Conservation (phyloP, 1,140 invertebrate species). For the Penaeus chinensis region DNA sequence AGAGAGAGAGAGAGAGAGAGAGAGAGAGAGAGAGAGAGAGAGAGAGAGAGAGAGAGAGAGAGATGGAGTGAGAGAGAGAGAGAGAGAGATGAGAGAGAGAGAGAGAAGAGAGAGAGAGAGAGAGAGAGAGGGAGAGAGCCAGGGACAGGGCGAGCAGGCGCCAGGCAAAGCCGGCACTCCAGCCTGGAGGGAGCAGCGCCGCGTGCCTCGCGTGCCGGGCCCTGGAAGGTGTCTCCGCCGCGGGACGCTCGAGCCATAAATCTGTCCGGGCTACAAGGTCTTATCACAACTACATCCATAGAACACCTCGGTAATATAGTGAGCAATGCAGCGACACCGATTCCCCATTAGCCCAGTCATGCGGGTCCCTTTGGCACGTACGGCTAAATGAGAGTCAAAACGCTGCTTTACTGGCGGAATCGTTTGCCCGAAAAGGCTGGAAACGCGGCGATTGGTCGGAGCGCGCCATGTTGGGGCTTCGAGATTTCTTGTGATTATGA, state of each 20-base stretch:
- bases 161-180: no score
- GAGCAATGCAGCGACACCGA: conserved; percentile 38
- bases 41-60: no score
- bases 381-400: conserved; percentile 22
- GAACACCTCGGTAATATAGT: conserved; percentile 43
- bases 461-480: background rate
- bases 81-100: no score
- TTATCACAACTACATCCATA: conserved; percentile 55
- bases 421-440: conserved; percentile 3
- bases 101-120: no score
- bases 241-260: conserved; percentile 26
- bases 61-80: no score
- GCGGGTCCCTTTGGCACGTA: conserved; percentile 29
- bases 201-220: no score
- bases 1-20: no score
- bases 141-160: no score
- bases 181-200: no score
- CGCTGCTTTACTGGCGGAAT: conserved; percentile 10
- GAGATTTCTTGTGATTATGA: background rate
- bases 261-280: conserved; percentile 40
- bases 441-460: conserved; percentile 17
- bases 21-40: no score
- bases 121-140: no score
- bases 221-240: background rate
- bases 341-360: conserved; percentile 37